Base-by-base conservation (phyloP, 2,888 invertebrate species). In the Coelogynopora nodosa region DNA sequence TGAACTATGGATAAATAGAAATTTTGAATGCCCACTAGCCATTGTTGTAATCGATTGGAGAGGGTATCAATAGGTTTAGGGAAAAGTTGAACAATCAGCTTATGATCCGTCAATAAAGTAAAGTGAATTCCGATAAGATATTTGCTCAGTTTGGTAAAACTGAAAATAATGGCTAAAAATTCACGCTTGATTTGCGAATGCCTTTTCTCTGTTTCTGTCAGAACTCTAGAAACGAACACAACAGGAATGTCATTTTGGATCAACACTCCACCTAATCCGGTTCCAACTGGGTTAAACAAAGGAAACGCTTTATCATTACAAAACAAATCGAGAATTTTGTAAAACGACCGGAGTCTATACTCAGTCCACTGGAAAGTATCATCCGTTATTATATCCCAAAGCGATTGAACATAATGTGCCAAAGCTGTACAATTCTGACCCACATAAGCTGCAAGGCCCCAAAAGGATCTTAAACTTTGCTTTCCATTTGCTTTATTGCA, bases 181-280 rank as follows among this genome's bases (percentile, higher is more conserved):
- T 80, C 80, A 10, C 80, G 23, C n/a, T 80, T n/a, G n/a, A 80
- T 80, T n/a, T 80, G 80, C 2, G 80, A 80, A 27, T 80, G n/a
- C 5, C 80, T 5, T 27, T 27, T 23, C 80, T 80, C 80, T 23
- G 28, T 80, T n/a, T 2, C 26, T 26, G 80, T 80, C 2, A 80
- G 80, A 2, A 10, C 2, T 5, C 80, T 23, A n/a, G 80, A 80
- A 80, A n/a, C 28, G n/a, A 26, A 80, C 2, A 80, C 80, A 26
- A 80, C n/a, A 26, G 80, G 80, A 5, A 10, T 80, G 2, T n/a
- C 80, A 10, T 80, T n/a, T 27, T 80, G 80, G 10, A 80, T 5
- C 26, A 80, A n/a, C 2, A 2, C 2, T 10, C 10, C 80, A 23
- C 80, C 80, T 10, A 80, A 10, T 5, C 80, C 80, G n/a, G 26